Percentiles rank a stretch among this genome's conserved stretches.
Evolutionary conservation across 2,797 vertebrate species (phyloP).

Genomic region (Rhyacichthys aspro): DNA sequence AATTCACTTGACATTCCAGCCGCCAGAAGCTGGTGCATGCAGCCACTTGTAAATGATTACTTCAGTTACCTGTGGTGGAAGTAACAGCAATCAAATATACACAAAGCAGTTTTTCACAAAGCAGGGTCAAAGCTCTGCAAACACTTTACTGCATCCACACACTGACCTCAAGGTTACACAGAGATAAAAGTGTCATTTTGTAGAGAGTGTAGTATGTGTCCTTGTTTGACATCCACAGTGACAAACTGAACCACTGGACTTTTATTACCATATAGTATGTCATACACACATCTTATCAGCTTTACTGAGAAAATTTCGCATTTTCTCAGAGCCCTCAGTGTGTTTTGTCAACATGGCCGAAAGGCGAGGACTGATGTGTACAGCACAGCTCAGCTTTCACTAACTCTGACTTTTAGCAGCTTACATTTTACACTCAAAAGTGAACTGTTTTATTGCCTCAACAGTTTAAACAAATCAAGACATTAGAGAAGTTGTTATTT

Average conservation of each 20-base stretch:
- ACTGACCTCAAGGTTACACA: not conserved
- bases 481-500: not conserved
- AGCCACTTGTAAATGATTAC: constrained; percentile 50
- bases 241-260: not conserved
- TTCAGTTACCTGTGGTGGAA: constrained; percentile 6
- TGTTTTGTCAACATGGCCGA: constrained; percentile 47
- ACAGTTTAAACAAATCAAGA: no score
- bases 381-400: no score
- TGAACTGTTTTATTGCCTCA: no score
- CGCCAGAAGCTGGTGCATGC: not conserved
- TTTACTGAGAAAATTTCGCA: not conserved
- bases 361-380: not conserved
- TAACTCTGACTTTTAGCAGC: not conserved
- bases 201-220: not conserved
- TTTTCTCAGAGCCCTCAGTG: not conserved
- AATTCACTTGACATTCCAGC: not conserved
- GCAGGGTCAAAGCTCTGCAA: constrained; percentile 1
- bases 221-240: not conserved
- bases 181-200: not conserved
- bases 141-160: constrained; percentile 5
- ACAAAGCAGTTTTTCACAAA: not conserved
- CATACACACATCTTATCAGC: no score
- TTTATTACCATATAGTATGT: no score
- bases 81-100: not conserved
- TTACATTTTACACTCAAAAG: not conserved